Evolutionary conservation across 1,140 invertebrate species (phyloP), one percentile per base, ranked within the genome.

Genomic region (Polypedilum pembai): DNA sequence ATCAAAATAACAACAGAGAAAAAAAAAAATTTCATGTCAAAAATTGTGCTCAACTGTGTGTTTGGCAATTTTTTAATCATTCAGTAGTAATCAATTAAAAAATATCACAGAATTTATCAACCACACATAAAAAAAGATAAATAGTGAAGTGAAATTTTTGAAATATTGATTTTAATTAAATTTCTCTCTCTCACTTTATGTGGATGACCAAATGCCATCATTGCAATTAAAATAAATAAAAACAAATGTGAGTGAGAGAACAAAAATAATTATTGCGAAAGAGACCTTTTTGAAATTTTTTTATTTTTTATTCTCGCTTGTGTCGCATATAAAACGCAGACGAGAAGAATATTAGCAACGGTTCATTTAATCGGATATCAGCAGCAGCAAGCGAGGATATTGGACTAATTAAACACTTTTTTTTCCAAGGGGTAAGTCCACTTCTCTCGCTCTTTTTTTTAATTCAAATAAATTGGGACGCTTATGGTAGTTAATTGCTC

Each of bases 351-450:
- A 69, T 69, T 69, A 69, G 15, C 65, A 69, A 69, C 65, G 65
- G 65, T 69, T 69, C 65, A 69, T 69, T 69, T 69, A 69, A 69
- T 56, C 45, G 45, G 45, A 56, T 56, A 56, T 56, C 45, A 56
- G 45, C 41, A 56, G 45, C 17, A 18, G 65, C 17, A 21, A 69
- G 15, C 65, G 65, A 18, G 65, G 65, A 69, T 69, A 69, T 69
- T 69, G 65, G 65, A 69, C 20, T 69, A 69, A 69, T 69, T 69
- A 69, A 69, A 69, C 65, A 69, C 45, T 56, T 56, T 56, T 56
- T 56, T 56, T 56, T 56, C 12, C 12, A 69, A 69, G 18, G 65
- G 65, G 65, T 69, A 69, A 69, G 65, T 69, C 65, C 65, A 69
- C 17, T 69, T 69, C 12, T n/a, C n/a, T 66, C 63, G 8, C 18